phyloP scores from a whole-genome alignment of 2,113 vertebrate genomes.

The Thryonomys swinderianus region DNA sequence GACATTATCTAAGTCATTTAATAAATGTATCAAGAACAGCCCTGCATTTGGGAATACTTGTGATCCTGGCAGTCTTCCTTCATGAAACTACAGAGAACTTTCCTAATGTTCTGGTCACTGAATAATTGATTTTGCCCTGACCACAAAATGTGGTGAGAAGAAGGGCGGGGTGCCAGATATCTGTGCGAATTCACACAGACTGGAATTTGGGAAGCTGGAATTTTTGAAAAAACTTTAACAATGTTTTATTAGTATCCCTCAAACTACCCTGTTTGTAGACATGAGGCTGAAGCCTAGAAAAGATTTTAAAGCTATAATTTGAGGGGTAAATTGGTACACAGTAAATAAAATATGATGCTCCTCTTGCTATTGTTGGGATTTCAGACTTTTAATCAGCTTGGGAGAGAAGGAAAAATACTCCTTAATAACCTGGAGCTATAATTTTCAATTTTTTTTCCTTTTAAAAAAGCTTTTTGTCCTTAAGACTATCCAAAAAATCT shows the following conservation, averaged over 20 bases:
- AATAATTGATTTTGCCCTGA: slow-evolving; percentile 53
- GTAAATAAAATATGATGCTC: slow-evolving; percentile 24
- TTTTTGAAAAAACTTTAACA: background rate
- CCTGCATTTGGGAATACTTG: slow-evolving; percentile 36
- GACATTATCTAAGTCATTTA: slow-evolving; percentile 19
- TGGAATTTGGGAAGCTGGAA: slow-evolving; percentile 50
- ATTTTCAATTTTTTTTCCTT: background rate
- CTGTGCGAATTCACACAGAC: slow-evolving; percentile 44
- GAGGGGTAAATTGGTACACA: background rate
- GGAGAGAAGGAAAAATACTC: slow-evolving; percentile 5
- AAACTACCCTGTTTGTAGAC: slow-evolving; percentile 3
- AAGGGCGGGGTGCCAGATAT: slow-evolving; percentile 10
- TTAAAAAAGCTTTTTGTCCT: slow-evolving; percentile 6
- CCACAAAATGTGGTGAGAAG: slow-evolving; percentile 35
- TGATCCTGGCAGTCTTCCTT: slow-evolving; percentile 44
- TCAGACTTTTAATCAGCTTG: background rate
- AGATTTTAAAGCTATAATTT: slow-evolving; percentile 51
- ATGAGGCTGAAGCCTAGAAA: slow-evolving; percentile 19
- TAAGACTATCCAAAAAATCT: background rate
- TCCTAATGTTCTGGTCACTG: background rate
- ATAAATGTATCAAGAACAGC: slow-evolving; percentile 28
- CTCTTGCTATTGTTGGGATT: background rate
- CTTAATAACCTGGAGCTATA: background rate
- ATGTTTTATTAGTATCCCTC: background rate
- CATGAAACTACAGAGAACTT: slow-evolving; percentile 7